phyloP scores from a whole-genome alignment of 2,797 vertebrate species.

The Tiaroga cobitis region DNA sequence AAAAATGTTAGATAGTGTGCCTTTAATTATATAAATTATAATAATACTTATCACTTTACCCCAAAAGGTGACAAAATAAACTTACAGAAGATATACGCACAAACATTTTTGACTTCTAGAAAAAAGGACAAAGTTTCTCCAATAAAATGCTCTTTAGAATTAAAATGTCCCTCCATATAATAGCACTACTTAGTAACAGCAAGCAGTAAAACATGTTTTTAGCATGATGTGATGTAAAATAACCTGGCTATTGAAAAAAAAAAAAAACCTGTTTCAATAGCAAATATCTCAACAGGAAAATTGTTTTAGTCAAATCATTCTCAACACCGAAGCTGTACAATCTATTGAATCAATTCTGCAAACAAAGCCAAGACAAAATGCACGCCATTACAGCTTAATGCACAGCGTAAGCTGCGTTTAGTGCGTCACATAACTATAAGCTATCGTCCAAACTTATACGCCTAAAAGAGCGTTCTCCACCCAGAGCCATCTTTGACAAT shows the following conservation, averaged over 20 bases:
- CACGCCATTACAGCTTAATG: neutral
- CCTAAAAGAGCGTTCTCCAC: constrained; percentile 23
- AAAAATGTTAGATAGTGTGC: too few relatives aligned
- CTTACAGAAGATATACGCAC: too few relatives aligned
- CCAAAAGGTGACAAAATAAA: neutral
- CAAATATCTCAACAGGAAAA: neutral
- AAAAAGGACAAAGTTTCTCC: neutral
- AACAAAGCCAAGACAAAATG: neutral
- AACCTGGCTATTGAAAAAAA: neutral
- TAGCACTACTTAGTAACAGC: neutral
- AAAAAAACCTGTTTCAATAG: neutral
- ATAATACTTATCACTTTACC: neutral
- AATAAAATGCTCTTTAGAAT: too few relatives aligned
- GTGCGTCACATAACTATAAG: constrained; percentile 8
- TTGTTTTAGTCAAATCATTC: neutral
- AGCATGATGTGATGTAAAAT: neutral
- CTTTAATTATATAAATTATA: too few relatives aligned
- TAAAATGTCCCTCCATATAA: neutral
- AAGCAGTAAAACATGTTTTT: neutral
- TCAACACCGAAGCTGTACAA: neutral
- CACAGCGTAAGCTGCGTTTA: neutral
- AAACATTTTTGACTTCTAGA: neutral
- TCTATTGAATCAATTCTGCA: neutral
- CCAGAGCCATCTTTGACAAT: constrained; percentile 29
- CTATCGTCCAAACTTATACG: neutral